These are phyloP conservation scores for Apodemia hepburni DNA, from an alignment of 2,888 invertebrate species.

Conservation along the genomic window DNA sequence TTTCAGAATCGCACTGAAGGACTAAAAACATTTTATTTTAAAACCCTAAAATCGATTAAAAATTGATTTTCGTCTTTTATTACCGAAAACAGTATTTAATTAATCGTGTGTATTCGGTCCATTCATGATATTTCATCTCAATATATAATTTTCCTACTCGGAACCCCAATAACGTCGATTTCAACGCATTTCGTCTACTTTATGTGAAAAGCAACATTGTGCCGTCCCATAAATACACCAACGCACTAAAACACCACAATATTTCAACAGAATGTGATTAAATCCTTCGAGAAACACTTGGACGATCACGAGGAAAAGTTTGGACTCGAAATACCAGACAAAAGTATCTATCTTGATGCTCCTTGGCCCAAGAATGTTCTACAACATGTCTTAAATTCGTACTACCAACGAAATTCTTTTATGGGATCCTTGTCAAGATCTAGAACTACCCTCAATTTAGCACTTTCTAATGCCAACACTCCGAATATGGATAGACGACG, in stretches of 20 bases:
- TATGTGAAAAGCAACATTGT: constrained; percentile 34
- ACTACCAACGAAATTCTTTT: constrained; percentile 66
- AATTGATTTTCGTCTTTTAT: too few species aligned
- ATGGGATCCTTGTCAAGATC: constrained; percentile 79
- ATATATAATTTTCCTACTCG: too few species aligned
- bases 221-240: constrained; percentile 38
- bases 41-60: not conserved
- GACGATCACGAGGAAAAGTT: constrained; percentile 71
- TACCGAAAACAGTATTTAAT: not conserved
- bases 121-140: not conserved
- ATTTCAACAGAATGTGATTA: constrained; percentile 55
- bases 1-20: too few species aligned
- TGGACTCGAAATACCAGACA: constrained; percentile 57
- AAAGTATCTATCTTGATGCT: constrained; percentile 49
- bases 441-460: constrained; percentile 72
- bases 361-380: constrained; percentile 71
- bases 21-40: not conserved
- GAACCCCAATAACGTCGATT: not conserved
- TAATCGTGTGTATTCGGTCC: not conserved
- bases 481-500: constrained; percentile 54
- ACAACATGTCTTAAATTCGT: constrained; percentile 57
- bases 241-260: constrained; percentile 32
- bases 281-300: constrained; percentile 58
- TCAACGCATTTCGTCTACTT: constrained; percentile 8
- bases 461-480: constrained; percentile 51